Evolutionary conservation across 1,140 invertebrate species (phyloP).

Genomic region (Pectinophora gossypiella): DNA sequence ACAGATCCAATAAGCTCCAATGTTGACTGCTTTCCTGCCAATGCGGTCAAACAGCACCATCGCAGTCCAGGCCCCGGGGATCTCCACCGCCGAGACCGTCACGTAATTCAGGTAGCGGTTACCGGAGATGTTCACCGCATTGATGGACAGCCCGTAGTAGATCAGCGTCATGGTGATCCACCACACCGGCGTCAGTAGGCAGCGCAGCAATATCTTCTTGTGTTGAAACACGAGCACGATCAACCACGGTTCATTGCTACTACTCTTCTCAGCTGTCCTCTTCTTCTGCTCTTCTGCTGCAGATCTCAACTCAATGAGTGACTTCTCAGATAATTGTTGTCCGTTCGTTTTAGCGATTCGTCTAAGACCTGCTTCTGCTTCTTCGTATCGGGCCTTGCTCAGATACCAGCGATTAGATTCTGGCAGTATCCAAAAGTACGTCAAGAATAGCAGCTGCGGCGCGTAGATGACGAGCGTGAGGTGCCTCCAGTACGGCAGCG

Average conservation of each 20-base stretch:
- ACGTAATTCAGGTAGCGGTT: conserved; percentile 83
- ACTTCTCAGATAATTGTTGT: conserved; percentile 74
- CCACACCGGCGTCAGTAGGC: conserved; percentile 80
- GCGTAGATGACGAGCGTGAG: conserved; percentile 14
- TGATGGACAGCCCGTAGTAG: conserved; percentile 88
- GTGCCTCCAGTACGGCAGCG: conserved; percentile 35
- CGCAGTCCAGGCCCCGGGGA: conserved; percentile 81
- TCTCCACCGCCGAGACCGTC: conserved; percentile 79
- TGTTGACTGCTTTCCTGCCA: conserved; percentile 78
- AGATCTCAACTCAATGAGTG: conserved; percentile 50
- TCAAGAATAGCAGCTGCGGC: conserved; percentile 78
- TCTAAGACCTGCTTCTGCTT: conserved; percentile 76
- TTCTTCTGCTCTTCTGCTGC: conserved; percentile 13
- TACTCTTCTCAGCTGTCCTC: conserved; percentile 17
- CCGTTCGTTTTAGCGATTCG: conserved; percentile 80
- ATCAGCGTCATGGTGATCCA: conserved; percentile 84
- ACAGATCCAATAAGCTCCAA: conserved; percentile 76
- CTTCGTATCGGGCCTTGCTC: conserved; percentile 79
- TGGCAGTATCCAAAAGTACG: conserved; percentile 77
- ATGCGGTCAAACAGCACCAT: conserved; percentile 77
- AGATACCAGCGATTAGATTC: conserved; percentile 85
- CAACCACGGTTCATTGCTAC: conserved; percentile 30
- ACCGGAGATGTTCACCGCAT: conserved; percentile 83
- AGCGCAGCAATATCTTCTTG: conserved; percentile 75
- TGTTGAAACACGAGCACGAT: conserved; percentile 73